Evolutionary conservation across 30 jellyfish, hydroid and myxozoan species (phyloP).

Genomic region (Mastigias papua): DNA sequence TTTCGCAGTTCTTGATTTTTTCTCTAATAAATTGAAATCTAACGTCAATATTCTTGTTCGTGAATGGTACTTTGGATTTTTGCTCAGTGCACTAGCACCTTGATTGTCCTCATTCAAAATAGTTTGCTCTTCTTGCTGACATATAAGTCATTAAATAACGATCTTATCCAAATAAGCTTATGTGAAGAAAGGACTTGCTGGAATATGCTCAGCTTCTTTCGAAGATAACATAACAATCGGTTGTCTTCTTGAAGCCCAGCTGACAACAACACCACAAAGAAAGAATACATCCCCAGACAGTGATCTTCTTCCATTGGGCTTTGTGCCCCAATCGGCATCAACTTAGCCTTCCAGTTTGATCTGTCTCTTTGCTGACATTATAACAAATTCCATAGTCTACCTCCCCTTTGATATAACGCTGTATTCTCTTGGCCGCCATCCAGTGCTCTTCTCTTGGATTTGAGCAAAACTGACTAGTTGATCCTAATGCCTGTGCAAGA

Average conservation of each 20-base stretch:
- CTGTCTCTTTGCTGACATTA: not conserved
- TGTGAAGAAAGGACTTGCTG: not conserved
- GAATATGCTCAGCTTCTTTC: slow-evolving; percentile 4
- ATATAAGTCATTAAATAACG: not conserved
- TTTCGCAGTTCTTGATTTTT: not conserved
- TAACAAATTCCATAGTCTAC: slow-evolving; percentile 25
- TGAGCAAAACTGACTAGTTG: slow-evolving; percentile 17
- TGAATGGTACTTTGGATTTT: not conserved
- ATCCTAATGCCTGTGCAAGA: slow-evolving; percentile 29
- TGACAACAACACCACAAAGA: not conserved
- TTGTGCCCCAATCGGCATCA: slow-evolving; percentile 59
- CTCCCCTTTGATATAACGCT: slow-evolving; percentile 64
- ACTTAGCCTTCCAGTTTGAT: slow-evolving; percentile 7
- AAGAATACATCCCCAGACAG: slow-evolving; percentile 8
- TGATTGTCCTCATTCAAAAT: not conserved
- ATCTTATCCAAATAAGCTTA: not conserved
- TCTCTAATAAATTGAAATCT: not conserved
- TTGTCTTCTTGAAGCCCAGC: not conserved
- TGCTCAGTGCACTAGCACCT: not conserved
- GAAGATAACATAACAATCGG: slow-evolving; percentile 4
- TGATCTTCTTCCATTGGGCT: not conserved
- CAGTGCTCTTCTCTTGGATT: slow-evolving; percentile 66
- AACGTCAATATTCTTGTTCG: not conserved
- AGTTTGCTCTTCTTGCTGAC: not conserved
- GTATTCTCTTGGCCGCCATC: slow-evolving; percentile 50